A percentile compares a stretch with the other conserved stretches of the same genome.
Evolutionary conservation across 2,113 vertebrate species (phyloP).

Genomic region (Siniperca chuatsi): DNA sequence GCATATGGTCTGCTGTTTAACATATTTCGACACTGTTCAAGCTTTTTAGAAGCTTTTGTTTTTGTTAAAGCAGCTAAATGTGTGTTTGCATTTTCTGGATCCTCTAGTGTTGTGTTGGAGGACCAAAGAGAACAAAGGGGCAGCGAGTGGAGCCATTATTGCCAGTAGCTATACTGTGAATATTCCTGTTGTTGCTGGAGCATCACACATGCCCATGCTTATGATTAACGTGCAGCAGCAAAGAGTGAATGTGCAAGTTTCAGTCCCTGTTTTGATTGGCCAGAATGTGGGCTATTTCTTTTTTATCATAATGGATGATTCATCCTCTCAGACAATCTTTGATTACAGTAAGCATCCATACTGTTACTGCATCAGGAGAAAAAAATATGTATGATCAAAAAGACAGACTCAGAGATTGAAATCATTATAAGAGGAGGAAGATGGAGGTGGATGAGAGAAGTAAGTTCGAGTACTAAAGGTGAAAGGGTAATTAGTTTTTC

Average conservation of each 20-base stretch:
- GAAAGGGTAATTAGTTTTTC: conserved; percentile 40
- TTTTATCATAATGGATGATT: conserved; percentile 1
- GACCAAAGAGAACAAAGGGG: not conserved
- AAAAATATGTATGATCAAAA: not conserved
- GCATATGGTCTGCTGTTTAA: not conserved
- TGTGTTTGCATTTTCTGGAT: not conserved
- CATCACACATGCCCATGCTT: not conserved
- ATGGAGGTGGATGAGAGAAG: not conserved
- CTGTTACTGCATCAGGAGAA: not conserved
- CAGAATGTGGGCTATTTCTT: not conserved
- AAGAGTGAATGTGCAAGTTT: not conserved
- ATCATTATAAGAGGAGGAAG: not conserved
- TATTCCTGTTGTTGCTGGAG: not conserved
- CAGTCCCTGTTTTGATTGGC: not conserved
- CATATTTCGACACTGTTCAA: not conserved
- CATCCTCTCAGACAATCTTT: not conserved
- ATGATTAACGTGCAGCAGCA: not conserved
- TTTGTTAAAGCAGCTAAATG: not conserved
- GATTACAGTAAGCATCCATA: not conserved
- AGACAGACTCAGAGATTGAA: not conserved
- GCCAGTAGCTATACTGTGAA: not conserved
- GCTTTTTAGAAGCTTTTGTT: not conserved
- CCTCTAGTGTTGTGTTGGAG: not conserved
- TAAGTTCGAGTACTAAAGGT: not conserved
- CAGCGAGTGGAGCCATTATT: not conserved